Base-by-base conservation (phyloP, 2,888 invertebrate species). In the Diadegma fenestrale region DNA sequence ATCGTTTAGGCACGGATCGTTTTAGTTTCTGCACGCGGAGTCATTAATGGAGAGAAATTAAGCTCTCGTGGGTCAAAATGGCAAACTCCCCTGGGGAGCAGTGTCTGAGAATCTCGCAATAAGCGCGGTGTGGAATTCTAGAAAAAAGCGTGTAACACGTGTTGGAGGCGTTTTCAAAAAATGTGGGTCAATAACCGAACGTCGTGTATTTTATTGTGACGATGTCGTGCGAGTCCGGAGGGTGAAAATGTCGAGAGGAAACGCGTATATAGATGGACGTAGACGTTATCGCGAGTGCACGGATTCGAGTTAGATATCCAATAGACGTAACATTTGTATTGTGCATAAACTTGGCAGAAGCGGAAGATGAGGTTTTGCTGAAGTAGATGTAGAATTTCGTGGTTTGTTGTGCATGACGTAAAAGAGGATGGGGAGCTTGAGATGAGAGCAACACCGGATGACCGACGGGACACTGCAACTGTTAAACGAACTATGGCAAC, bases 261-360 rank as follows among this genome's bases (percentile, higher is more conserved):
- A 64, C 22, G 26, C 14, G 51, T 17, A 19, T 17, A 33, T 33
- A 19, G 1, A 22, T 43, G 19, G 68, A 58, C 43, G 41, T 22
- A 61, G 63, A 78, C 78, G 69, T 82, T 85, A 85, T 85, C 85
- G 82, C 78, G 43, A 78, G 78, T 81, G 51, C 26, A 75, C 45
- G 75, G 63, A 75, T 73, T 73, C 61, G 33, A 78, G 73, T 73
- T 79, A 82, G 81, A 73, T 66, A 72, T 26, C 68, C 41, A 43
- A 58, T 14, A 54, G 75, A 80, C 76, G 75, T 64, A 64, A 85
- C 61, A 71, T 33, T 76, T 58, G 66, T 69, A 81, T 85, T 81
- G 73, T 85, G n/a, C 14, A 68, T 3, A 45, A 45, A 61, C 33
- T n/a, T 43, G 43, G 61, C 19, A 33, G 14, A 19, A 26, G 5